Evolutionary conservation across 2,888 invertebrate genomes (phyloP), one percentile per base, ranked within the genome.

Genomic region (Drosophila vallismaia): DNA sequence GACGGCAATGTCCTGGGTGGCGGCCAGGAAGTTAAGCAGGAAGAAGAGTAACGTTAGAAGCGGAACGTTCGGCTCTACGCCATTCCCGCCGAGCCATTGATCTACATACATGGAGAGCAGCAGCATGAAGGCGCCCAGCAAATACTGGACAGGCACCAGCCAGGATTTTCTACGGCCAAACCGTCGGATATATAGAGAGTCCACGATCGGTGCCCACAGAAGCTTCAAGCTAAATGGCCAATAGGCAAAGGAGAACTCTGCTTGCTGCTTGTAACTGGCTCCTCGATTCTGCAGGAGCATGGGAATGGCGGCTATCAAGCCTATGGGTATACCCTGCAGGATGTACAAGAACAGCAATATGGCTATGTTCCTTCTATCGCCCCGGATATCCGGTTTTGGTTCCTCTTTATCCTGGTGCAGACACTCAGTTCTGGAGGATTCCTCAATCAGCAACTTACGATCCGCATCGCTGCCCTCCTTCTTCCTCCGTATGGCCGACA

Each of bases 1-100:
- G 0, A 99, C 99, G 12, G 98, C 99, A 88, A 99, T 99, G 91
- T 99, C 99, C 93, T 99, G 99, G 1, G 99, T 99, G 2, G 99
- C 99, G 4, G 99, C 99, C 83, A 99, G 93, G 89, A 99, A 98
- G 89, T 99, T 99, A 3, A 99, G 93, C 58, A 94, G 93, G 90
- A 99, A 96, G 92, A 99, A 99, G 64, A 97, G 93, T 10, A 94
- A 88, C 0, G 99, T 99, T 28, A 99, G 93, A 51, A 95, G 91
- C 62, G 93, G 94, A 79, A 97, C 96, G 84, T 96, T 95, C 0
- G 97, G 96, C 2, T 90, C 90, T 8, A 74, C 14, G 1, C 88
- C 88, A 45, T 88, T 74, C 3, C 94, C 93, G 0, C 96, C 97
- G 49, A 98, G 92, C 95, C 97, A 95, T n/a, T 92, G 92, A 53